Percentiles rank a stretch among this genome's conserved stretches.
Evolutionary conservation across 2,113 vertebrate species (phyloP).

Genomic region (Balaenoptera acutorostrata): DNA sequence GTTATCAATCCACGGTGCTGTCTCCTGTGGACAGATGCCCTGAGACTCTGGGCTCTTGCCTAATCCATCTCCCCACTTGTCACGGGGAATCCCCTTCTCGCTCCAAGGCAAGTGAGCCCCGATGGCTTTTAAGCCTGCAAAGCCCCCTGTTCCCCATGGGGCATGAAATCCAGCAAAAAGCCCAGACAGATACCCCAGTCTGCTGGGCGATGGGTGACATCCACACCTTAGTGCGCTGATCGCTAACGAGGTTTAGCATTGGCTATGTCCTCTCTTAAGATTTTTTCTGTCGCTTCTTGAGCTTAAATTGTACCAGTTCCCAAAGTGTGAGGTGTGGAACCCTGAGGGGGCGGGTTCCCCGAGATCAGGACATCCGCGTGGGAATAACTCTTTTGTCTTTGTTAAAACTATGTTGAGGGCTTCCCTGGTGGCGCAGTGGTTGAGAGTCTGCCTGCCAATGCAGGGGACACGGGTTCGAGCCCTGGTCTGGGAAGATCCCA

Average conservation of each 20-base stretch:
- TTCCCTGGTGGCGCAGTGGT: too few species aligned
- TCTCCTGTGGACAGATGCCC: too few species aligned
- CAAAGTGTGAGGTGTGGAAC: neutral
- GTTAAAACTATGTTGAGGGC: neutral
- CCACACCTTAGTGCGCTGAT: rapidly evolving
- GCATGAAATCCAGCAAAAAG: too few species aligned
- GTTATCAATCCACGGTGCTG: rapidly evolving
- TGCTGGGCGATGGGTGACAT: neutral
- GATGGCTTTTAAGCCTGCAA: neutral
- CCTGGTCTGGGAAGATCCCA: too few species aligned
- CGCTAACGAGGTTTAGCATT: rapidly evolving
- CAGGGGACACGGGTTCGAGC: too few species aligned
- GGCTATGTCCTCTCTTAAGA: neutral
- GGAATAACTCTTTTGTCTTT: neutral
- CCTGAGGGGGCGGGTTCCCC: neutral
- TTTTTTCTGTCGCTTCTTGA: neutral
- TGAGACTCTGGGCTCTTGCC: neutral
- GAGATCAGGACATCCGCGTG: rapidly evolving
- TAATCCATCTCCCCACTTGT: too few species aligned
- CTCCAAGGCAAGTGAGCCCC: rapidly evolving
- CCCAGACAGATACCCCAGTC: neutral
- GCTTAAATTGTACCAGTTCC: too few species aligned
- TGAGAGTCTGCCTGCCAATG: too few species aligned
- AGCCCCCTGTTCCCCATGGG: neutral
- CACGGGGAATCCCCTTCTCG: too few species aligned